Evolutionary conservation across 1,140 invertebrate genomes (phyloP).

Genomic region (Pseudomyrmex sp.): DNA sequence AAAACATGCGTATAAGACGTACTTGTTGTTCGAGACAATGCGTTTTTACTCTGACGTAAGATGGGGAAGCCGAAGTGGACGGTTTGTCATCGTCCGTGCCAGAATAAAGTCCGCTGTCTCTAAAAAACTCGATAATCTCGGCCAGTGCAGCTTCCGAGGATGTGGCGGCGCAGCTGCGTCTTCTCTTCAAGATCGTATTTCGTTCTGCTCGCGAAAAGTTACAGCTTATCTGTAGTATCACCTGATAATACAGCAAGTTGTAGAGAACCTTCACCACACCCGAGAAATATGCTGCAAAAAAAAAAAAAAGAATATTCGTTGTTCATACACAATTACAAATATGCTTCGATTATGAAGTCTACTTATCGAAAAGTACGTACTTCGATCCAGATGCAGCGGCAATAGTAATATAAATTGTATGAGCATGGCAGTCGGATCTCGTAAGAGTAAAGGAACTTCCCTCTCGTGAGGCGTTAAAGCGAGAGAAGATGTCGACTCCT

Average conservation of each 20-base stretch:
- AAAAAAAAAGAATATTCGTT: constrained; percentile 42
- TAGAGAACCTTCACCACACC: constrained; percentile 94
- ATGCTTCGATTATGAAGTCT: background rate
- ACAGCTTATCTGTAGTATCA: constrained; percentile 90
- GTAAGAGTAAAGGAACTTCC: constrained; percentile 93
- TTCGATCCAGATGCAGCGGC: constrained; percentile 93
- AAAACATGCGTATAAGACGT: background rate
- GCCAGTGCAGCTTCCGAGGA: constrained; percentile 77
- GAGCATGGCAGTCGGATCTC: constrained; percentile 93
- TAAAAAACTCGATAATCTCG: constrained; percentile 82
- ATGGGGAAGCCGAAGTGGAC: constrained; percentile 67
- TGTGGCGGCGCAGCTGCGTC: constrained; percentile 68
- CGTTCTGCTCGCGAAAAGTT: constrained; percentile 87
- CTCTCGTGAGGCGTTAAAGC: constrained; percentile 85
- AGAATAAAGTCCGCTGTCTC: constrained; percentile 74
- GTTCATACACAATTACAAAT: background rate
- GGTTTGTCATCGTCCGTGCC: constrained; percentile 69
- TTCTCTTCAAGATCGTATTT: constrained; percentile 71
- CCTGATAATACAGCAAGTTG: constrained; percentile 95
- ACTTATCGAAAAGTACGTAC: constrained; percentile 85
- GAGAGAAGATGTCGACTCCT: constrained; percentile 75
- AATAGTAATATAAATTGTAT: constrained; percentile 94
- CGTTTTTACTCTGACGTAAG: constrained; percentile 70
- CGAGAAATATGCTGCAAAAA: constrained; percentile 92
- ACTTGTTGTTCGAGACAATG: constrained; percentile 78